Percentiles rank a stretch among this genome's conserved stretches.
Conservation (phyloP, 92 coral and sea anemone species). For the Bergia puertoricense region DNA sequence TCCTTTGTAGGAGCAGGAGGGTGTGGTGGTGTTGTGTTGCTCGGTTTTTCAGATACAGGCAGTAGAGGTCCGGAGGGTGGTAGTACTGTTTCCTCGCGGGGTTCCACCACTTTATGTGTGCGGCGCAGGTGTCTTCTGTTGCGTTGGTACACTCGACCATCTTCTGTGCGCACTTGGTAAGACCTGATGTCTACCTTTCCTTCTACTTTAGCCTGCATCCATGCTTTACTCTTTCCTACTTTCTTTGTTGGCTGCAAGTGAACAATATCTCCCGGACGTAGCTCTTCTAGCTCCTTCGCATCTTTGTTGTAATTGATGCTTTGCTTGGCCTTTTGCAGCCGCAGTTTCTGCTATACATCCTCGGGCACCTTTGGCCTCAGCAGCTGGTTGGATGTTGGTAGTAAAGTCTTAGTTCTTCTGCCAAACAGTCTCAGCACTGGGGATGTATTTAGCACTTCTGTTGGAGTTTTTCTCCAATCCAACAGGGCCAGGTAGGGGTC, state of each 20-base stretch:
- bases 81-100: neutral
- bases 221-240: slow-evolving; percentile 44
- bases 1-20: no score
- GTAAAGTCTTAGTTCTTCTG: no score
- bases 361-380: slow-evolving; percentile 1
- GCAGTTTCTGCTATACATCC: slow-evolving; percentile 44
- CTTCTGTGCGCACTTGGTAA: slow-evolving; percentile 51
- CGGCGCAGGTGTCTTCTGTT: slow-evolving; percentile 38
- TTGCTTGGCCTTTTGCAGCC: slow-evolving; percentile 45
- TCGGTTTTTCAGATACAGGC: no score
- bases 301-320: slow-evolving; percentile 48
- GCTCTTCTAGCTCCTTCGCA: slow-evolving; percentile 44
- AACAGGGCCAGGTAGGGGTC: no score
- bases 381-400: no score
- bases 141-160: neutral
- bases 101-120: slow-evolving; percentile 1
- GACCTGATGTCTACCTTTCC: slow-evolving; percentile 49
- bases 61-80: no score
- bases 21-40: no score
- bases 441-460: no score
- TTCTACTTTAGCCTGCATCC: slow-evolving; percentile 51
- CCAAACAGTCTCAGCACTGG: no score
- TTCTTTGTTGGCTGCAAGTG: slow-evolving; percentile 41
- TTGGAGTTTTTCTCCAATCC: no score
- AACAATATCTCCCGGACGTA: slow-evolving; percentile 56